Conservation (phyloP, 2,797 vertebrate genomes). For the Decapterus maruadsi region DNA sequence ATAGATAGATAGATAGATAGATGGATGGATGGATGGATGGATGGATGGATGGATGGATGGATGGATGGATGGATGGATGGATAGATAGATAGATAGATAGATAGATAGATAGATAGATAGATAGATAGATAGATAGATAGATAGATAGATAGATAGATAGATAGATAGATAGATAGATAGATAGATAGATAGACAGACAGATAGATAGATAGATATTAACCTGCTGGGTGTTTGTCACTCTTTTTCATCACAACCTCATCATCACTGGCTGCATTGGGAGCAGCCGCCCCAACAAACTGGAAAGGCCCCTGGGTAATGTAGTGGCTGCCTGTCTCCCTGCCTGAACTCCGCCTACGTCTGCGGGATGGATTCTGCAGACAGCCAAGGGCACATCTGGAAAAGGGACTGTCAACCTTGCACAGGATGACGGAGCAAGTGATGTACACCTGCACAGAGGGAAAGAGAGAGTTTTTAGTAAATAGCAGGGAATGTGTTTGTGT, state of each 20-base stretch:
- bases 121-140: background rate
- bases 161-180: background rate
- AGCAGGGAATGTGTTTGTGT: too few species aligned
- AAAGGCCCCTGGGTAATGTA: slow-evolving; percentile 82
- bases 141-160: background rate
- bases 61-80: background rate
- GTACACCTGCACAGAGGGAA: slow-evolving; percentile 72
- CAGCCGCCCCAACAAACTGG: slow-evolving; percentile 35
- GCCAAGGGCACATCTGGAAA: slow-evolving; percentile 80
- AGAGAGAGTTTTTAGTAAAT: background rate
- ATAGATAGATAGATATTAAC: slow-evolving; percentile 4
- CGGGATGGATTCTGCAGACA: slow-evolving; percentile 59
- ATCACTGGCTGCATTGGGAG: background rate
- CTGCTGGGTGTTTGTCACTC: background rate
- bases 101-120: background rate
- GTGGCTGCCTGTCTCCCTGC: slow-evolving; percentile 70
- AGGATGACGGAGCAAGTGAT: slow-evolving; percentile 84
- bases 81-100: background rate
- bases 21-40: background rate
- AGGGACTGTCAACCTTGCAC: slow-evolving; percentile 67
- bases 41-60: background rate
- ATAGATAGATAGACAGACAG: background rate
- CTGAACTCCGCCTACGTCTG: slow-evolving; percentile 59
- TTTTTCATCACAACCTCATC: background rate
- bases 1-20: background rate